phyloP scores from a whole-genome alignment of 2,797 vertebrate species.

The Galago senegalensis region DNA sequence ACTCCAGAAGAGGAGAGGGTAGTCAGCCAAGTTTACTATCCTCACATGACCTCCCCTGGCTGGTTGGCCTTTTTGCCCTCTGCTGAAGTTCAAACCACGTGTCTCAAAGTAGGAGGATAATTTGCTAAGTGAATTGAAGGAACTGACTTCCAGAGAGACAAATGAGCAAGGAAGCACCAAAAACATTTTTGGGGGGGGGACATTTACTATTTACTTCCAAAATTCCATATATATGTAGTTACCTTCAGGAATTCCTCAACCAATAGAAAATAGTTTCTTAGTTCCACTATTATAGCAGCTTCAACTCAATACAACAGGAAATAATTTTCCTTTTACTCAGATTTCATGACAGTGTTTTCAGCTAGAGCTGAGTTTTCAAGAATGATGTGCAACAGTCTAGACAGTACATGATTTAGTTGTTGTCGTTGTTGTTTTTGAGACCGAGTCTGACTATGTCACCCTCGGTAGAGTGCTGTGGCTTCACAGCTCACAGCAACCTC shows the following conservation, averaged over 20 bases:
- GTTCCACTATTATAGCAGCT: not conserved
- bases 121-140: constrained; percentile 56
- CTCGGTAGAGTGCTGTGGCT: no score
- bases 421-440: no score
- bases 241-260: not conserved
- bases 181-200: not conserved
- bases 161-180: not conserved
- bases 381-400: not conserved
- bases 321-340: not conserved
- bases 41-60: constrained; percentile 52
- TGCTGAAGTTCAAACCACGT: constrained; percentile 69
- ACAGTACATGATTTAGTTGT: not conserved
- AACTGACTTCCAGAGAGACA: constrained; percentile 34
- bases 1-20: constrained; percentile 21
- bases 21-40: constrained; percentile 42
- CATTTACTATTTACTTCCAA: constrained; percentile 3
- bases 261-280: not conserved
- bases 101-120: constrained; percentile 57
- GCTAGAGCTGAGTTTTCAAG: not conserved
- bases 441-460: no score
- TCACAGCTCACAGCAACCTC: no score
- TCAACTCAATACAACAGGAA: not conserved
- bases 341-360: constrained; percentile 51
- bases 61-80: constrained; percentile 50
- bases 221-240: not conserved